Conservation (phyloP, 2,888 invertebrate species). For the Leptopterna dolabrata region DNA sequence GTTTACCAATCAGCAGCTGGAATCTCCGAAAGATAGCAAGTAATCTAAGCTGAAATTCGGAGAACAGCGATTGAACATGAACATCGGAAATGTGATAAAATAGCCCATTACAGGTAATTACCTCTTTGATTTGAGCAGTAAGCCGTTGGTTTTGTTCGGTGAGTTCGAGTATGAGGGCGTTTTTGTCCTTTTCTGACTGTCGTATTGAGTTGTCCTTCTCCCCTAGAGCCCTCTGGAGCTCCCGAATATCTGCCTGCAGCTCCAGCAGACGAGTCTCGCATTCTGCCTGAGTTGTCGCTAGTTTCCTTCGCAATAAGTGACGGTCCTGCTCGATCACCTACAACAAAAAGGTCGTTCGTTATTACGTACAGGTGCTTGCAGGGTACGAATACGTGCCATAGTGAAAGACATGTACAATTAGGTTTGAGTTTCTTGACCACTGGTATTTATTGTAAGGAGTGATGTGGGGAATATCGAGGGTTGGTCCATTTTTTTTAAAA, state of each 20-base stretch:
- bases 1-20: no score
- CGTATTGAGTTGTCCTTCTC: slow-evolving; percentile 67
- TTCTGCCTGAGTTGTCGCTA: slow-evolving; percentile 88
- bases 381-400: not conserved
- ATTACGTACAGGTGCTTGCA: not conserved
- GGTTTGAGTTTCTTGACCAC: no score
- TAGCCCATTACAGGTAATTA: not conserved
- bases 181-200: slow-evolving; percentile 79
- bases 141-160: slow-evolving; percentile 90
- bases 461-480: no score
- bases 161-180: slow-evolving; percentile 82
- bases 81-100: no score
- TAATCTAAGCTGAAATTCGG: no score
- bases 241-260: slow-evolving; percentile 87
- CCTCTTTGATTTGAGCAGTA: slow-evolving; percentile 87
- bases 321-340: slow-evolving; percentile 95
- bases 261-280: slow-evolving; percentile 88
- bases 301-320: slow-evolving; percentile 84
- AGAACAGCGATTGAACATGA: no score
- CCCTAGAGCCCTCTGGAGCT: slow-evolving; percentile 81
- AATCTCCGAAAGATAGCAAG: no score
- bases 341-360: not conserved
- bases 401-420: not conserved
- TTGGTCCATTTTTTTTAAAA: not conserved
- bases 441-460: no score